Evolutionary conservation across 2,888 invertebrate genomes (phyloP), one percentile per base, ranked within the genome.

Genomic region (Spisula solida): DNA sequence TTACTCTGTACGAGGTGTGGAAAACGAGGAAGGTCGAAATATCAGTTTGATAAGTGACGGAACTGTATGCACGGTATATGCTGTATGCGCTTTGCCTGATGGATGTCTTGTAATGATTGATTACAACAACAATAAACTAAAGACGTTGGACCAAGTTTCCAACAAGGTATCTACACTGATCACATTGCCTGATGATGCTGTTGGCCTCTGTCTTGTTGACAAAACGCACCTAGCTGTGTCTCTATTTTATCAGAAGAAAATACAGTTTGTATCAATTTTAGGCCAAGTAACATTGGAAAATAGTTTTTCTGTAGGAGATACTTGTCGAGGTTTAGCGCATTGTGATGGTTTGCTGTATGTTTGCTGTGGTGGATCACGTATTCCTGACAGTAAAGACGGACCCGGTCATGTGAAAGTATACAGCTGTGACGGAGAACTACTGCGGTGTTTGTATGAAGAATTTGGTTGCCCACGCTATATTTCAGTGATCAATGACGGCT

Each of bases 311-410:
- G n/a, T n/a, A n/a, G n/a, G n/a, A n/a, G n/a, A n/a, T n/a, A n/a
- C n/a, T n/a, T n/a, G n/a, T n/a, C n/a, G n/a, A n/a, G n/a, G n/a
- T n/a, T n/a, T n/a, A n/a, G n/a, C n/a, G n/a, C n/a, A n/a, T n/a
- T n/a, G n/a, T n/a, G n/a, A n/a, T n/a, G n/a, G n/a, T n/a, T n/a
- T n/a, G n/a, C n/a, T n/a, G n/a, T n/a, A n/a, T 55, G 55, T 81
- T n/a, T 81, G 81, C 81, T 81, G 81, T 29, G 81, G 81, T 12
- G 81, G 81, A 25, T 48, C n/a, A n/a, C n/a, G 12, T 20, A 18
- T n/a, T 56, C 5, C 18, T n/a, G 18, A 20, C n/a, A n/a, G n/a
- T 56, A 18, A 56, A 18, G 56, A 56, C 18, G 56, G 56, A 5
- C 81, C 51, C 14, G 81, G 81, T 20, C 81, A 81, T 51, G 25